Conservation (phyloP, 2,888 invertebrate genomes). For the Drosophila limbata region DNA sequence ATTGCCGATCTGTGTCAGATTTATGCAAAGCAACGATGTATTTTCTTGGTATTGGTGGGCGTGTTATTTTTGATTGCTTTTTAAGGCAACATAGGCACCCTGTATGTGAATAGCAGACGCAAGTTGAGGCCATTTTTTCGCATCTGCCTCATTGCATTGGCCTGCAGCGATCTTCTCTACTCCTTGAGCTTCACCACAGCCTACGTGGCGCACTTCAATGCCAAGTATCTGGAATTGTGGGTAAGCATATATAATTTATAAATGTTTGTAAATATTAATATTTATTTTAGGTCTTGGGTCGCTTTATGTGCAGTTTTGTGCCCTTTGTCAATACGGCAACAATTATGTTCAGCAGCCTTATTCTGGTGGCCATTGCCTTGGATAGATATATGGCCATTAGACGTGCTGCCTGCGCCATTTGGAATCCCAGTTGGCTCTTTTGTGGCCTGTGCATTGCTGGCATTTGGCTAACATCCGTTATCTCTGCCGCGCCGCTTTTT, state of each 20-base stretch:
- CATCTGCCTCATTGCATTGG: conserved; percentile 86
- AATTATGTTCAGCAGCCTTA: conserved; percentile 86
- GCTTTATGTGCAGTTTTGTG: conserved; percentile 86
- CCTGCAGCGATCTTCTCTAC: conserved; percentile 85
- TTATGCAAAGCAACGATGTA: conserved; percentile 36
- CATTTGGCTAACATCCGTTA: conserved; percentile 85
- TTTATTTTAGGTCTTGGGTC: conserved; percentile 83
- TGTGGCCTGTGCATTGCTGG: conserved; percentile 81
- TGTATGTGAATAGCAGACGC: conserved; percentile 81
- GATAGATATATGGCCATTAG: conserved; percentile 87
- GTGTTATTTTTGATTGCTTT: conserved; percentile 64
- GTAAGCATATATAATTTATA: conserved; percentile 55
- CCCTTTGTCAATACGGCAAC: conserved; percentile 86
- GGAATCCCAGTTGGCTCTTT: conserved; percentile 85
- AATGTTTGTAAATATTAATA: not conserved
- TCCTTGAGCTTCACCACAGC: conserved; percentile 69
- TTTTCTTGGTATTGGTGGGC: conserved; percentile 59
- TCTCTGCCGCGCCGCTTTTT: conserved; percentile 85
- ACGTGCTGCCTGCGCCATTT: conserved; percentile 84
- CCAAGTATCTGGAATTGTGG: conserved; percentile 79
- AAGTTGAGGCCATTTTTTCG: conserved; percentile 87
- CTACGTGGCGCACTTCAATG: conserved; percentile 78
- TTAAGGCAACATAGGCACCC: conserved; percentile 72
- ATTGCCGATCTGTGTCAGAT: conserved; percentile 64
- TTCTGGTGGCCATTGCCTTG: conserved; percentile 86